Percentiles rank a stretch among this genome's conserved stretches.
Evolutionary conservation across 1,140 invertebrate genomes (phyloP).

Genomic region (Rhagoletis zephyria): DNA sequence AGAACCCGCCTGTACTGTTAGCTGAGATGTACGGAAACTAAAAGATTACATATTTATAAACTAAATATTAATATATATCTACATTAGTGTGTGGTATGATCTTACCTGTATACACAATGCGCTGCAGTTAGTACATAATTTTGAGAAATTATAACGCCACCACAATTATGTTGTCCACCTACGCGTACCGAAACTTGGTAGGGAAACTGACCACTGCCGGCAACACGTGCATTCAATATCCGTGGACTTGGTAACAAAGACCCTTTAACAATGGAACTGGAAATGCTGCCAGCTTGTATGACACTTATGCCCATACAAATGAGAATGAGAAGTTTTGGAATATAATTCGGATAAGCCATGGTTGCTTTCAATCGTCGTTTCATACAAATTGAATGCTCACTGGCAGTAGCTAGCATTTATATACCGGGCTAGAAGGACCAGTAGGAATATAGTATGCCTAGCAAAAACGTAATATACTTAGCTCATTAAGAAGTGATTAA

Average conservation of each 20-base stretch:
- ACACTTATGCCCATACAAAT: not conserved
- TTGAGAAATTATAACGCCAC: conserved; percentile 64
- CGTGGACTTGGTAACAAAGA: conserved; percentile 38
- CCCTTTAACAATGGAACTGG: no score
- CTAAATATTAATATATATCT: not conserved
- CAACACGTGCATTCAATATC: conserved; percentile 65
- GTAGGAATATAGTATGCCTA: not conserved
- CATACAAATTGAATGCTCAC: not conserved
- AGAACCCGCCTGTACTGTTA: conserved; percentile 64
- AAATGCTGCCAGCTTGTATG: not conserved
- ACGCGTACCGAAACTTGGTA: conserved; percentile 67
- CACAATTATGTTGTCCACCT: conserved; percentile 65
- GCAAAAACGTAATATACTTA: not conserved
- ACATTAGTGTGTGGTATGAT: conserved; percentile 56
- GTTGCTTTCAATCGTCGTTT: not conserved
- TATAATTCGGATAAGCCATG: not conserved
- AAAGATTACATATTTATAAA: not conserved
- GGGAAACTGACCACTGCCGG: conserved; percentile 64
- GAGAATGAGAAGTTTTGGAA: not conserved
- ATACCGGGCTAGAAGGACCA: not conserved
- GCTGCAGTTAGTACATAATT: conserved; percentile 65
- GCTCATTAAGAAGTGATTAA: conserved; percentile 6
- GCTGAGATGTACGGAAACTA: conserved; percentile 64
- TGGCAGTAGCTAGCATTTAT: not conserved
- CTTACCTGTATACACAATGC: conserved; percentile 65